Evolutionary conservation across 2,888 invertebrate genomes (phyloP).

Genomic region (Drosophila fungiperda): DNA sequence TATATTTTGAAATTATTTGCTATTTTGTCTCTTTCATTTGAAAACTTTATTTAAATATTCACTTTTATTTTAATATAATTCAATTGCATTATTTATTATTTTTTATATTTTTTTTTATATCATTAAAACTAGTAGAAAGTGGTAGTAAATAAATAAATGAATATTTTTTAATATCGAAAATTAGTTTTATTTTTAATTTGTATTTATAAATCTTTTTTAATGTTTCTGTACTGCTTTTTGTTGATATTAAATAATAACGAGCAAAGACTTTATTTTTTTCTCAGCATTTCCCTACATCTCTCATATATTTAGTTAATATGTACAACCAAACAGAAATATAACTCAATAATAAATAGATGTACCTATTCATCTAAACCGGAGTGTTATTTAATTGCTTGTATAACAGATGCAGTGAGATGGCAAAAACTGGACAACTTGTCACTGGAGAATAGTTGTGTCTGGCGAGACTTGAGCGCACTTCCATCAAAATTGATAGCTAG

Average conservation of each 20-base stretch:
- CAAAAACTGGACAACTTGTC: not conserved
- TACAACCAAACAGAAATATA: not conserved
- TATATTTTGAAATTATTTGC: accelerated
- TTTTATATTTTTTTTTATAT: too few relatives aligned
- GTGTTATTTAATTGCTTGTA: not conserved
- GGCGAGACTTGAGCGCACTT: not conserved
- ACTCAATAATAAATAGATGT: not conserved
- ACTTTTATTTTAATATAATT: not conserved
- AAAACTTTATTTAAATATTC: not conserved
- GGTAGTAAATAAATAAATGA: accelerated
- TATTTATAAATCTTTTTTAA: not conserved
- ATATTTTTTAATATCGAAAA: not conserved
- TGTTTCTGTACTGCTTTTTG: not conserved
- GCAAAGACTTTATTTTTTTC: not conserved
- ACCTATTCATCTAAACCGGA: accelerated
- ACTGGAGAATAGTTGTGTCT: not conserved
- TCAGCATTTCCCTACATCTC: not conserved
- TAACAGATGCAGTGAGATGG: not conserved
- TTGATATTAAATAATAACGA: not conserved
- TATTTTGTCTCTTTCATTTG: not conserved
- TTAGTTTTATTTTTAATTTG: not conserved
- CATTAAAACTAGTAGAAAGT: too few relatives aligned
- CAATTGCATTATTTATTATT: not conserved
- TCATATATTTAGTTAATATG: not conserved
- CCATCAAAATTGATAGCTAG: not conserved